Evolutionary conservation across 2,888 invertebrate species (phyloP).

Genomic region (Apamea epomidion): DNA sequence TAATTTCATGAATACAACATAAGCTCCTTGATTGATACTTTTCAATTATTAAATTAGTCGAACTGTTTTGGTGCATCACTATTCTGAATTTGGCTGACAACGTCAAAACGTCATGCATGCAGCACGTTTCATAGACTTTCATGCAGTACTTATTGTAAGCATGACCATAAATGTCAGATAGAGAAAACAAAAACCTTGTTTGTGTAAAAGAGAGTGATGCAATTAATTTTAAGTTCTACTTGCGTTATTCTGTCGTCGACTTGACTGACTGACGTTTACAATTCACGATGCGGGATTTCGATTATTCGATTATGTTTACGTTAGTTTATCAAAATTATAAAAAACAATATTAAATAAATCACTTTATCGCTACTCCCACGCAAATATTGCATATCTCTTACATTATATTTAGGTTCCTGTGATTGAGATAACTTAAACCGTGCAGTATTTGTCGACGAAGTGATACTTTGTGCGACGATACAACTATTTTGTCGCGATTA

Average conservation of each 20-base stretch:
- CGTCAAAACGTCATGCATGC: constrained; percentile 25
- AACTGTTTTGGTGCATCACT: constrained; percentile 17
- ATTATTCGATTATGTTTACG: constrained; percentile 47
- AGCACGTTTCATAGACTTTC: background rate
- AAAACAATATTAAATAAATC: constrained; percentile 49
- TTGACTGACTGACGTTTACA: constrained; percentile 34
- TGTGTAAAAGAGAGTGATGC: constrained; percentile 23
- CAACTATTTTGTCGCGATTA: constrained; percentile 33
- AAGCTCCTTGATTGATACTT: background rate
- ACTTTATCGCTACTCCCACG: constrained; percentile 78
- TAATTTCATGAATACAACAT: background rate
- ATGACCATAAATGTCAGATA: background rate
- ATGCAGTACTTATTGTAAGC: background rate
- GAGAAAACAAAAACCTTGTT: background rate
- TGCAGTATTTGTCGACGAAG: constrained; percentile 44
- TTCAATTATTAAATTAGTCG: background rate
- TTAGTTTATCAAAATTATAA: constrained; percentile 30
- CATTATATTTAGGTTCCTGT: constrained; percentile 73
- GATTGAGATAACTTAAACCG: constrained; percentile 65
- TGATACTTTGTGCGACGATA: constrained; percentile 47
- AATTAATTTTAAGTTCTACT: background rate
- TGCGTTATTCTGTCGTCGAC: background rate
- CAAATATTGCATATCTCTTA: constrained; percentile 69
- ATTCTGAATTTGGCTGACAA: background rate
- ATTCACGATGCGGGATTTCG: constrained; percentile 40